A percentile compares a stretch with the other conserved stretches of the same genome.
Evolutionary conservation across 64 coral and sea anemone species (phyloP).

Genomic region (Porites lutea): DNA sequence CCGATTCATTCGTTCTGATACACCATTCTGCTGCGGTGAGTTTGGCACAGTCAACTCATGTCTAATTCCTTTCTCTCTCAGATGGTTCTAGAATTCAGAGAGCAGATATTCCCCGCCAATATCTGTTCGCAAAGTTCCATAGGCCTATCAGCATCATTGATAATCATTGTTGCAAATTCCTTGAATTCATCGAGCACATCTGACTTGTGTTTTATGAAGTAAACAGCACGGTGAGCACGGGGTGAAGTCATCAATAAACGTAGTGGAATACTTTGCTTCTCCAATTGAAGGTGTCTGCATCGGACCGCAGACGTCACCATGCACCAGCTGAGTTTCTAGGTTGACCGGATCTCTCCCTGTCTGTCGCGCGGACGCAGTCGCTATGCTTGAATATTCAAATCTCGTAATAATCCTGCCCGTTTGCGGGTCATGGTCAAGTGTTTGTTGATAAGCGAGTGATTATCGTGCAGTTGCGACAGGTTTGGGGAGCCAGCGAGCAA

Average conservation of each 20-base stretch:
- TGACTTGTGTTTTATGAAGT: constrained; percentile 64
- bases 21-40: constrained; percentile 47
- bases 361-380: too few species aligned
- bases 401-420: too few species aligned
- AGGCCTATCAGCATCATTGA: constrained; percentile 12
- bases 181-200: constrained; percentile 54
- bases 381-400: too few species aligned
- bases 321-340: constrained; percentile 40
- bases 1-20: constrained; percentile 47
- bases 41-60: constrained; percentile 42
- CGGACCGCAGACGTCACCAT: constrained; percentile 52
- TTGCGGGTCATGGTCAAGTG: too few species aligned
- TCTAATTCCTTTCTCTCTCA: constrained; percentile 55
- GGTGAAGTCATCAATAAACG: too few species aligned
- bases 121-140: constrained; percentile 61
- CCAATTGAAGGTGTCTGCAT: constrained; percentile 25
- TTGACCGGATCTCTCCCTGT: constrained; percentile 39
- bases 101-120: constrained; percentile 62
- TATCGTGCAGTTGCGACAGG: too few species aligned
- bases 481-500: too few species aligned
- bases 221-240: too few species aligned
- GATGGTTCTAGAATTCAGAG: constrained; percentile 59
- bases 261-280: constrained; percentile 34
- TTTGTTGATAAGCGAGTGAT: too few species aligned
- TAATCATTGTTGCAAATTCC: constrained; percentile 20